Base-by-base conservation (phyloP, 2,113 vertebrate genomes). In the Pygoscelis antarcticus region DNA sequence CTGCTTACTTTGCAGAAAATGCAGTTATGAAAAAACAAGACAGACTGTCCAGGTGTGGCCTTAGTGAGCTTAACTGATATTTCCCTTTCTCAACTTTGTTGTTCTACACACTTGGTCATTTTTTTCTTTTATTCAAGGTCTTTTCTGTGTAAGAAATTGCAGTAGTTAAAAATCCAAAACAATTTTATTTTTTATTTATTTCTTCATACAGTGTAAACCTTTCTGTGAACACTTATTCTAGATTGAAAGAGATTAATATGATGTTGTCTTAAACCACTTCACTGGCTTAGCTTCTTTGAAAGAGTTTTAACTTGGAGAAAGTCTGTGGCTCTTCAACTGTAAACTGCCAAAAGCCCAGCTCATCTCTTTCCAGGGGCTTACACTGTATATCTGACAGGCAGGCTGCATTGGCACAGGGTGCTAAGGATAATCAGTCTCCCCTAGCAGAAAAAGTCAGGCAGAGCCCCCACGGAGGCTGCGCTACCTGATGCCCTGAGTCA, bases 41-140 rank as follows among this genome's bases (percentile, higher is more conserved):
- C 4, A 34, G 25, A 38, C 0, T 0, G 17, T 49, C 6, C 32
- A 71, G 27, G 21, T 17, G 16, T 58, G 18, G 10, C 12, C 71
- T 68, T 58, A 44, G 22, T 36, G 54, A 79, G 40, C 9, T 58
- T 70, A 44, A 58, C 8, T 36, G 57, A 38, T 2, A 36, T 58
- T 87, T 57, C 9, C 16, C 6, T 51, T 77, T 68, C 42, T 86
- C n/a, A 51, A 0, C 12, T 87, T 54, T 51, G 27, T 34, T 51
- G 5, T 40, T 69, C 27, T 46, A 32, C 2, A 25, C 11, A 30
- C 3, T 7, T 46, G 16, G 7, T 49, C 0, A 6, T 65, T 55
- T 47, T 52, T 71, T 49, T 46, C 8, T 78, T 66, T 70, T 75
- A 25, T 79, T 69, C 3, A 5, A 88, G 14, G 2, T 21, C 3